Conservation (phyloP, 2,797 vertebrate genomes). For the Avahi laniger region DNA sequence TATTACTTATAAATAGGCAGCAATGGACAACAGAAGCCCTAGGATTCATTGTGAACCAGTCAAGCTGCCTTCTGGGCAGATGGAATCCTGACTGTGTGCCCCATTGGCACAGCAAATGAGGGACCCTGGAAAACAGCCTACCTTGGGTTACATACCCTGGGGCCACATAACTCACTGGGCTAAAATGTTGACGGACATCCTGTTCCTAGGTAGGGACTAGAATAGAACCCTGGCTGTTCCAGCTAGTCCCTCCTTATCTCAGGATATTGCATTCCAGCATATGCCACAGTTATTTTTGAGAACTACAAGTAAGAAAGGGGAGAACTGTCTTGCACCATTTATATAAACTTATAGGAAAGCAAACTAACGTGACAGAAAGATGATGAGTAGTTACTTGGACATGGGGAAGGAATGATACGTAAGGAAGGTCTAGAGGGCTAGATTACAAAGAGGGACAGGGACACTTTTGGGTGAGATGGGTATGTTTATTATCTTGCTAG, state of each 20-base stretch:
- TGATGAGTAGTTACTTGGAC: not conserved
- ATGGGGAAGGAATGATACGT: not conserved
- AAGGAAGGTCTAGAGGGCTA: not conserved
- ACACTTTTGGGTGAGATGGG: not conserved
- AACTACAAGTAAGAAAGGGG: not conserved
- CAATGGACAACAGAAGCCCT: not conserved
- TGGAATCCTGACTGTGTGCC: not conserved
- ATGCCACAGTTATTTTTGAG: not conserved
- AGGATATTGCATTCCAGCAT: not conserved
- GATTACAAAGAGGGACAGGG: not conserved
- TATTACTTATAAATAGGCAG: not conserved
- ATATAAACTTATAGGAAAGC: not conserved
- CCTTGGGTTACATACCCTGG: not conserved
- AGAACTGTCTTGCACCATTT: not conserved
- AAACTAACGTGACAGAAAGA: not conserved
- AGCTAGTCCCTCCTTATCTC: not conserved
- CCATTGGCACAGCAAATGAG: not conserved
- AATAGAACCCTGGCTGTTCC: not conserved
- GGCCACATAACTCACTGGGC: not conserved
- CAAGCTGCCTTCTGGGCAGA: not conserved
- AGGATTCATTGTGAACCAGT: not conserved
- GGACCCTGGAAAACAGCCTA: not conserved
- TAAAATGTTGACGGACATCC: not conserved
- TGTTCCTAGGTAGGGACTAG: not conserved
- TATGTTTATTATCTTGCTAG: constrained; percentile 15